phyloP scores from a whole-genome alignment of 2,888 invertebrate species.

The Acleris holmiana region DNA sequence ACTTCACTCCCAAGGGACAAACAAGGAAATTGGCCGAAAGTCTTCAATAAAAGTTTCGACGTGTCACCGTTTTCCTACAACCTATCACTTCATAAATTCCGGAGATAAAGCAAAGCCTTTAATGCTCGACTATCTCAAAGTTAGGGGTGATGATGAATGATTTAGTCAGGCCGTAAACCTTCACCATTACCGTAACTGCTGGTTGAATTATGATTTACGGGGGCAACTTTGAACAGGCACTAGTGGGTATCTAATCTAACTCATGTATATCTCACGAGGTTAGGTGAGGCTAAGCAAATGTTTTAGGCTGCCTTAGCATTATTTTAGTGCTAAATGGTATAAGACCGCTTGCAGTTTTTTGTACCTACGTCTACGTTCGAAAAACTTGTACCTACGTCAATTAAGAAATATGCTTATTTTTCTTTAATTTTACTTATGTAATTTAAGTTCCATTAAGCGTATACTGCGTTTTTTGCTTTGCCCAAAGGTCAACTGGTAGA shows the following conservation, averaged over 20 bases:
- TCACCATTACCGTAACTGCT: constrained; percentile 53
- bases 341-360: constrained; percentile 11
- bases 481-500: no score
- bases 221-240: constrained; percentile 54
- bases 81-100: constrained; percentile 27
- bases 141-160: constrained; percentile 41
- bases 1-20: background rate
- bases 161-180: constrained; percentile 45
- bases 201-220: constrained; percentile 59
- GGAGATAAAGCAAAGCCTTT: constrained; percentile 26
- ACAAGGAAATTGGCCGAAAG: background rate
- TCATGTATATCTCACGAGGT: constrained; percentile 22
- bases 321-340: constrained; percentile 16
- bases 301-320: constrained; percentile 21
- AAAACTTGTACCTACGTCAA: no score
- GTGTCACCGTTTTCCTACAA: constrained; percentile 16
- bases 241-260: constrained; percentile 11
- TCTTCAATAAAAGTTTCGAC: constrained; percentile 6
- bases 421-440: no score
- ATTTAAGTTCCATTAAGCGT: no score
- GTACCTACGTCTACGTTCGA: no score
- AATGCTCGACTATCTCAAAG: constrained; percentile 31
- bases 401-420: no score
- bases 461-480: no score
- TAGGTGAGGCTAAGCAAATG: constrained; percentile 17